Evolutionary conservation across 2,888 invertebrate species (phyloP).

Genomic region (Hymenopus coronatus): DNA sequence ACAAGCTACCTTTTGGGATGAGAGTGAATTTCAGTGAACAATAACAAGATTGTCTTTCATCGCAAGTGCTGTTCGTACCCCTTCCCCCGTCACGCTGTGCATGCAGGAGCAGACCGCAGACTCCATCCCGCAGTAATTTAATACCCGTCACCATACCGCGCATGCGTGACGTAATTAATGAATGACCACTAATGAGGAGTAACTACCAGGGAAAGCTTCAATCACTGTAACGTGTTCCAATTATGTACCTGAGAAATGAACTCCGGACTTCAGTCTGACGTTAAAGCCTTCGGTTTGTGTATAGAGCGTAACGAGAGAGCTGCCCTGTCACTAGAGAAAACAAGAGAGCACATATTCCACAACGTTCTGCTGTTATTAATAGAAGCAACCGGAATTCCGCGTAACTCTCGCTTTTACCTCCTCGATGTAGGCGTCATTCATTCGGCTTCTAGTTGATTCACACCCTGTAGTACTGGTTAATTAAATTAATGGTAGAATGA

Average conservation of each 20-base stretch:
- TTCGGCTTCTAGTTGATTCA: background rate
- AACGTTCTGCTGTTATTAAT: background rate
- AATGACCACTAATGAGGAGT: background rate
- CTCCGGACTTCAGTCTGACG: background rate
- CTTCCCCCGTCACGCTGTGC: background rate
- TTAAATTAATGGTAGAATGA: no score
- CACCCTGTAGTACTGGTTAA: background rate
- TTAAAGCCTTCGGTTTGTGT: background rate
- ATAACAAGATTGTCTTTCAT: background rate
- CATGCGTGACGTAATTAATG: background rate
- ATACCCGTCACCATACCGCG: background rate
- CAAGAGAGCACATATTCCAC: background rate
- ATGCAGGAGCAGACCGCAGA: background rate
- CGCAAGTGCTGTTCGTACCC: background rate
- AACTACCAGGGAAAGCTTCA: background rate
- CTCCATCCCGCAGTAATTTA: background rate
- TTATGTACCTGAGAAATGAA: background rate
- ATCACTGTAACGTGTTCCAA: background rate
- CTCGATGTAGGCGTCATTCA: background rate
- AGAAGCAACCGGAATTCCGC: background rate
- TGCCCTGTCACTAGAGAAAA: background rate
- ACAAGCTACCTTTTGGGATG: no score
- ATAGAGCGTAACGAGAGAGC: background rate
- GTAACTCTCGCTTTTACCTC: background rate
- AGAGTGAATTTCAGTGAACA: background rate